These are phyloP conservation scores for Neodiprion fabricii DNA, from an alignment of 1,140 invertebrate species.

Conservation along the genomic window DNA sequence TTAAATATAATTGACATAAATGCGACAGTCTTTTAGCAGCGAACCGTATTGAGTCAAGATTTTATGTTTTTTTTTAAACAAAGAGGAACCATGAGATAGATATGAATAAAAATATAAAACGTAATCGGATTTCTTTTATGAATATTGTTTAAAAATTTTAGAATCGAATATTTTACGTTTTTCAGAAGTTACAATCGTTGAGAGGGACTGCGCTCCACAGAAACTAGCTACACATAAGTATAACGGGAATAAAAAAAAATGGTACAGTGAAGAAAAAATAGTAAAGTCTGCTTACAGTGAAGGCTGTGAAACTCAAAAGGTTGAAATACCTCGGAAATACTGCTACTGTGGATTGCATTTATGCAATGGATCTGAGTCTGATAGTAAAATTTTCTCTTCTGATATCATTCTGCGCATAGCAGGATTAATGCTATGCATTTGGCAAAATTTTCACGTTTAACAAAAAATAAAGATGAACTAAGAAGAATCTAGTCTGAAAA, in stretches of 20 bases:
- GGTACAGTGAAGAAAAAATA: slow-evolving; percentile 68
- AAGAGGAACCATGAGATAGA: too few species aligned
- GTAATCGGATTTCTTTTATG: too few species aligned
- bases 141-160: too few species aligned
- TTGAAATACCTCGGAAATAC: slow-evolving; percentile 62
- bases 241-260: slow-evolving; percentile 64
- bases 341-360: slow-evolving; percentile 73
- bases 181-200: slow-evolving; percentile 69
- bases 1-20: too few species aligned
- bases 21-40: too few species aligned
- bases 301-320: slow-evolving; percentile 74
- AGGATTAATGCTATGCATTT: background rate
- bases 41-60: too few species aligned
- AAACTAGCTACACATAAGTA: slow-evolving; percentile 65
- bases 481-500: background rate
- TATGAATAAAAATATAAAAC: too few species aligned
- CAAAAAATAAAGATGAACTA: background rate
- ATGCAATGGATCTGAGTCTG: slow-evolving; percentile 62
- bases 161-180: slow-evolving; percentile 22
- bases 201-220: slow-evolving; percentile 77
- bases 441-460: background rate
- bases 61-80: too few species aligned
- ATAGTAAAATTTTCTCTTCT: background rate
- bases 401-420: background rate
- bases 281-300: slow-evolving; percentile 69